Percentiles rank a stretch among this genome's conserved stretches.
phyloP scores from a whole-genome alignment of 1,140 invertebrate species.

The Holcopasites calliopsidis region DNA sequence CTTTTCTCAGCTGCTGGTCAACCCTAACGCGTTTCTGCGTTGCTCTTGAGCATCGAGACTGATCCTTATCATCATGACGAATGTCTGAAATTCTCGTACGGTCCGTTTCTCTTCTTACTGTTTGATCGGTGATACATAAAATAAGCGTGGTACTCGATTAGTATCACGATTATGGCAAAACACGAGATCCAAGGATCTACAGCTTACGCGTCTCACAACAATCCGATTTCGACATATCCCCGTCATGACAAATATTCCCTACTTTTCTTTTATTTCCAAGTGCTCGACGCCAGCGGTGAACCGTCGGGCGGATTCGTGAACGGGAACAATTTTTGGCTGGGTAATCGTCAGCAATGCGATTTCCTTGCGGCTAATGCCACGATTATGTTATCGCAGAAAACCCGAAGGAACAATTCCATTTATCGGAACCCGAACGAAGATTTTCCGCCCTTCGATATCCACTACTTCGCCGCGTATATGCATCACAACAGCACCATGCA shows the following conservation, averaged over 20 bases:
- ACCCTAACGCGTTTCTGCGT: too few species aligned
- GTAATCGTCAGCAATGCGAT: conserved; percentile 73
- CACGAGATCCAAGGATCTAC: too few species aligned
- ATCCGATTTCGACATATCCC: too few species aligned
- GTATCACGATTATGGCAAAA: neutral
- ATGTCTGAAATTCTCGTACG: too few species aligned
- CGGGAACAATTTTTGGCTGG: conserved; percentile 80
- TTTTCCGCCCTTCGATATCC: conserved; percentile 73
- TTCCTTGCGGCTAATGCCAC: conserved; percentile 62
- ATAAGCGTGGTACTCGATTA: too few species aligned
- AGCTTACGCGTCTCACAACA: too few species aligned
- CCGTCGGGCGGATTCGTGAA: conserved; percentile 75
- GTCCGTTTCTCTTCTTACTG: too few species aligned
- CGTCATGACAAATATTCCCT: neutral
- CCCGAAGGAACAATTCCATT: conserved; percentile 62
- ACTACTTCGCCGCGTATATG: conserved; percentile 74
- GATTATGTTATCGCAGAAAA: conserved; percentile 55
- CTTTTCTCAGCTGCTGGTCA: too few species aligned
- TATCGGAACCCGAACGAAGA: conserved; percentile 68
- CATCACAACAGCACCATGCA: conserved; percentile 77
- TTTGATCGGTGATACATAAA: too few species aligned
- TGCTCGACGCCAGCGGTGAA: conserved; percentile 78
- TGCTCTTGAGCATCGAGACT: too few species aligned
- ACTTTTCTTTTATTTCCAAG: conserved; percentile 67
- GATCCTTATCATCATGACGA: too few species aligned